Evolutionary conservation across 2,113 vertebrate genomes (phyloP), one percentile per base, ranked within the genome.

Genomic region (Pongo abelii): DNA sequence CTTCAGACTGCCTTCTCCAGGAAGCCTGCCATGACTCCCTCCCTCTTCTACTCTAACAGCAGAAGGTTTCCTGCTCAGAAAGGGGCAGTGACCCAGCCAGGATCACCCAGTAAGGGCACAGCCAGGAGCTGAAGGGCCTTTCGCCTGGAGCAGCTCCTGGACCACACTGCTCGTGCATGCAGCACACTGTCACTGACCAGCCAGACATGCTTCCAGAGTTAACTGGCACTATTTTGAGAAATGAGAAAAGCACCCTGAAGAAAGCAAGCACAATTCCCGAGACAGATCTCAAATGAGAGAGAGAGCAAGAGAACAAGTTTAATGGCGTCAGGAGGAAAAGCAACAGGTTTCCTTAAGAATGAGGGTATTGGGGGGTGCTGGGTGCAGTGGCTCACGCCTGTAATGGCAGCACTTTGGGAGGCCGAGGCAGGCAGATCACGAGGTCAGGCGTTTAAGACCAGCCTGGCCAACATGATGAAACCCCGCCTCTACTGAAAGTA

Each of bases 381-480:
- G 59, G 59, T 2, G 59, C 9, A 9, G 59, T 61, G 59, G 25
- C 59, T 27, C 3, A 61, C 1, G 23, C 59, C 59, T 61, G 25
- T 61, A 61, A 61, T 61, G 25, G 10, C 57, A 25, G 57, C 57
- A 59, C 22, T 61, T 61, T 61, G 59, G 25, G 59, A 61, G 59
- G 59, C 59, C 1, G 10, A 61, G 25, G 0, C 10, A 0, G 59
- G 25, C 0, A 0, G 59, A 61, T 61, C 59, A 27, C 25, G 1
- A 61, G 59, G 10, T 12, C 59, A 61, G 10, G 59, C 27, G 10
- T 5, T 61, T 0, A 4, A 61, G 59, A 61, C 57, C 57, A 25
- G 3, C 57, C 57, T 59, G 57, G 9, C 57, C 0, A 59, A 25
- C 9, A 25, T 0, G 23, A 3, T 27, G 59, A 61, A 61, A 27